Percentiles rank a stretch among this genome's conserved stretches.
These are phyloP conservation scores for Lagopus leucura DNA, from an alignment of 2,113 vertebrate genomes.

Conservation along the genomic window DNA sequence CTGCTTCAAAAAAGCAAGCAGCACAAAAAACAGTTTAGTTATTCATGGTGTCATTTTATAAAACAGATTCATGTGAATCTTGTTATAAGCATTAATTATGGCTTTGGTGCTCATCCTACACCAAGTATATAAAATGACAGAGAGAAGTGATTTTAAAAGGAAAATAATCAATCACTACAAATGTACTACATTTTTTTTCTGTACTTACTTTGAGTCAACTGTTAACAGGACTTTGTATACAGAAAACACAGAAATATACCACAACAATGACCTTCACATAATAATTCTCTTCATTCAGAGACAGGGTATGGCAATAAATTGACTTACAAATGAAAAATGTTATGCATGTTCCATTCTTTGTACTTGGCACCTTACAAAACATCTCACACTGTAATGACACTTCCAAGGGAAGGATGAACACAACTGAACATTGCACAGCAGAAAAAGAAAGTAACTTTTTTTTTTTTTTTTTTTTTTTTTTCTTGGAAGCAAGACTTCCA, in stretches of 20 bases:
- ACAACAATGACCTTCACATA: not conserved
- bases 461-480: not conserved
- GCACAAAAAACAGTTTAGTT: not conserved
- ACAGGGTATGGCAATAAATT: not conserved
- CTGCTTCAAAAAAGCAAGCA: not conserved
- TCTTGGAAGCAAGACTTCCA: not conserved
- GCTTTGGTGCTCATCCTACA: not conserved
- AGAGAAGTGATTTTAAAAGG: not conserved
- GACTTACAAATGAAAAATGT: not conserved
- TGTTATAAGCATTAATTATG: not conserved
- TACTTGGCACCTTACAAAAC: not conserved
- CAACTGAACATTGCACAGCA: not conserved
- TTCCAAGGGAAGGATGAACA: not conserved
- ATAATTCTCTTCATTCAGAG: not conserved
- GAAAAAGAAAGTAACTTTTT: not conserved
- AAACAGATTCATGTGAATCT: not conserved
- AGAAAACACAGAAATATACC: not conserved
- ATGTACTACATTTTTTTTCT: not conserved
- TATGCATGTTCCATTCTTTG: not conserved
- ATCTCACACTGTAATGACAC: not conserved
- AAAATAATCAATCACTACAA: not conserved
- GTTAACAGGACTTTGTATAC: not conserved
- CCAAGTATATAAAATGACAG: not conserved
- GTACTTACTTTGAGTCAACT: not conserved
- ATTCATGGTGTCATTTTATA: constrained; percentile 14